Base-by-base conservation (phyloP, 2,888 invertebrate species). In the Pristionchus mayeri region DNA sequence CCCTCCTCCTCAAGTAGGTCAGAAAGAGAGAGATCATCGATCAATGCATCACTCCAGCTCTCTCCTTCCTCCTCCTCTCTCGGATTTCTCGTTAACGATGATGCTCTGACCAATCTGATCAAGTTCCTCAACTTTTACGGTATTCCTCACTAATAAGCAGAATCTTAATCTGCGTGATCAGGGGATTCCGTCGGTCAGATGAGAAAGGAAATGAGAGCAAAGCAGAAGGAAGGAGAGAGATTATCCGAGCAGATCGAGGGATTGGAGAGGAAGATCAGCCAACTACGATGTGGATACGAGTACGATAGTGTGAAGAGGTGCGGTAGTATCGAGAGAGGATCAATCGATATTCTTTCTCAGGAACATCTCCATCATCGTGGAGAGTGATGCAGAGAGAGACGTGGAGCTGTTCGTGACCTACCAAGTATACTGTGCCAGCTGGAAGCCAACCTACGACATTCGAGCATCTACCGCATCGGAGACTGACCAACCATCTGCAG, bases 401-500 rank as follows among this genome's bases (percentile, higher is more conserved):
- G 90, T 93, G 11, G 90, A 90, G 50, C 89, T 93, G 30, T 87
- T 87, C 84, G 89, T 93, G 24, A 92, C 93, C 21, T 93, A 93
- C 85, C 85, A 90, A 85, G 93, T 94, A 0, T 89, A 90, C 84
- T 91, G 92, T 85, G 93, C 93, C n/a, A 91, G 89, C n/a, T 94
- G 94, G 94, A 90, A 91, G 13, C 93, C 94, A 18, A 90, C 91
- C 84, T 94, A 94, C 86, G 93, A 94, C 87, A 92, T 94, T 81
- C 90, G 94, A n/a, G 93, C 93, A 52, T 87, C 88, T 7, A 91
- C 91, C 7, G 87, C 92, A 85, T 87, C 90, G 86, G 87, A 91
- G 89, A 84, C 89, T 84, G 78, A 89, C 67, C 34, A 88, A 90
- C 89, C 91, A 90, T 89, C 91, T 91, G 85, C 87, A 85, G 80